Evolutionary conservation across 2,113 vertebrate species (phyloP), one percentile per base, ranked within the genome.

Genomic region (Pachyramphus minor): DNA sequence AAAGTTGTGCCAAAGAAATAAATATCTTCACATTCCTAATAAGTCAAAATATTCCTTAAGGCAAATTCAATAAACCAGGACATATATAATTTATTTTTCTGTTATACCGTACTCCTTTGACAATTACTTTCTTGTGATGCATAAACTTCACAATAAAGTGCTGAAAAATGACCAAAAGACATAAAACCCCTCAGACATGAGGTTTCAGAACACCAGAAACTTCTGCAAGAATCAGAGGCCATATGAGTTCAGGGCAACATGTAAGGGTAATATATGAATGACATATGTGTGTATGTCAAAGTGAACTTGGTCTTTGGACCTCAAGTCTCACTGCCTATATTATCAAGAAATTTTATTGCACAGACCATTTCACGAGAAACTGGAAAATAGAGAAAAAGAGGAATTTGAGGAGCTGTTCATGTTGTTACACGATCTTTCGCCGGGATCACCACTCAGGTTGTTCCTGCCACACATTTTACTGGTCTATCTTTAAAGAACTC

Each of bases 41-140:
- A 84, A 93, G 88, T 89, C 82, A 68, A 62, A 33, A 42, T 88
- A 24, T 77, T 96, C 56, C 58, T 92, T 56, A 95, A 50, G 79
- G 60, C 53, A 79, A 88, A 92, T 93, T 97, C 89, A 97, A 87
- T 84, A 95, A 95, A 41, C 47, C 56, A 81, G 94, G 84, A 92
- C 64, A 86, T 37, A 59, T 27, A 67, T 14, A 52, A 95, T 89
- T 97, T 97, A 94, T 95, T 97, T 96, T 96, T 82, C 64, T 96
- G n/a, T 96, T 94, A 81, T 87, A 64, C 45, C 83, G 23, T 93
- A 97, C 95, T 96, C 84, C 74, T 95, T 96, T 96, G 83, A 86
- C 42, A 91, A 93, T 73, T 47, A 16, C 41, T 94, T 96, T 63
- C 67, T 87, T 94, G 87, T 93, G 89, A 96, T 95, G 56, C 84